phyloP scores from a whole-genome alignment of 2,113 vertebrate species.

The Haemorhous mexicanus region DNA sequence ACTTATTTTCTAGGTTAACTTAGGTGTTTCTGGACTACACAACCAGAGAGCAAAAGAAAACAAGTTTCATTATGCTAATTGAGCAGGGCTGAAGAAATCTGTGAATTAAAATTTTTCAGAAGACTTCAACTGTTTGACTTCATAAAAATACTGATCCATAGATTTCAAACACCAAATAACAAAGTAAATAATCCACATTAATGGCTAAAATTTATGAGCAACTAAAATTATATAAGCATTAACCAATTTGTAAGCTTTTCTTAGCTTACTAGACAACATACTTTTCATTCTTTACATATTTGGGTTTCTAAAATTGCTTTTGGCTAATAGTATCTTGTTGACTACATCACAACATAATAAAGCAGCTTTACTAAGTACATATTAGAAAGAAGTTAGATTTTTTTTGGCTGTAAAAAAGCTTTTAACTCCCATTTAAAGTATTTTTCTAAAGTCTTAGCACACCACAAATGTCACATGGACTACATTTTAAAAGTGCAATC shows the following conservation, averaged over 20 bases:
- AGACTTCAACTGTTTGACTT: not conserved
- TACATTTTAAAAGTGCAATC: not conserved
- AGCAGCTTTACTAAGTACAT: not conserved
- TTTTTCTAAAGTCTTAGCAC: not conserved
- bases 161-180: not conserved
- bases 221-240: not conserved
- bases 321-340: not conserved
- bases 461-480: not conserved
- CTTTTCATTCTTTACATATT: not conserved
- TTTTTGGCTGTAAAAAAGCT: not conserved
- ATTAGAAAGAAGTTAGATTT: not conserved
- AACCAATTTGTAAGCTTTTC: not conserved
- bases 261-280: not conserved
- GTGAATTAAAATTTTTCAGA: not conserved
- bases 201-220: not conserved
- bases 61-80: not conserved
- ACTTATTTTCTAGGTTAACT: not conserved
- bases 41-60: not conserved
- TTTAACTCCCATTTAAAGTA: not conserved
- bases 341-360: not conserved
- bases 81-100: not conserved
- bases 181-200: not conserved
- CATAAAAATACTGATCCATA: not conserved
- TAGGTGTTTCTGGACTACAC: not conserved
- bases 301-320: not conserved